phyloP scores from a whole-genome alignment of 1,140 invertebrate genomes.

The Dermatophagoides farinae region DNA sequence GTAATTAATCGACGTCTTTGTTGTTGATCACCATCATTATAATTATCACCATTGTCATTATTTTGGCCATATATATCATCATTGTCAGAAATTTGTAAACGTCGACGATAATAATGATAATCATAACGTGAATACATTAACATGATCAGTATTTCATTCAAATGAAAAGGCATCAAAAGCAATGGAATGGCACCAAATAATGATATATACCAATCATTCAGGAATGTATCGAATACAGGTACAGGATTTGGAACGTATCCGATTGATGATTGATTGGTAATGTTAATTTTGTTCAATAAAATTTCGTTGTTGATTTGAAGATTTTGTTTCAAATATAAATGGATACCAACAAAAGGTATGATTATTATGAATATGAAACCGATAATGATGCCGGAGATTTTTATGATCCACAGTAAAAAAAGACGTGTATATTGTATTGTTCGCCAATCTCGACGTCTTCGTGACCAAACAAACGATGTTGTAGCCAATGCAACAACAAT shows the following conservation, averaged over 20 bases:
- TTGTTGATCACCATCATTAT: too few relatives aligned
- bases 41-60: too few relatives aligned
- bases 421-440: not conserved
- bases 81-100: too few relatives aligned
- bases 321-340: too few relatives aligned
- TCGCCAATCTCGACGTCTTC: not conserved
- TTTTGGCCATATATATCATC: too few relatives aligned
- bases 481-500: not conserved
- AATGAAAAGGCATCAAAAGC: conserved; percentile 1
- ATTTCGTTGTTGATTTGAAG: too few relatives aligned
- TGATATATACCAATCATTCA: not conserved
- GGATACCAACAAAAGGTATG: too few relatives aligned
- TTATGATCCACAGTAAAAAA: not conserved
- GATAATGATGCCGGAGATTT: not conserved
- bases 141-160: not conserved
- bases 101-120: too few relatives aligned
- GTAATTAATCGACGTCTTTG: not conserved
- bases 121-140: not conserved
- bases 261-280: too few relatives aligned
- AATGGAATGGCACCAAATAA: not conserved
- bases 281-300: too few relatives aligned
- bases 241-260: too few relatives aligned
- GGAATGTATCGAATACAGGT: too few relatives aligned
- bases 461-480: not conserved
- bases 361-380: not conserved